phyloP scores from a whole-genome alignment of 2,888 invertebrate genomes.

The Diadegma fenestrale region DNA sequence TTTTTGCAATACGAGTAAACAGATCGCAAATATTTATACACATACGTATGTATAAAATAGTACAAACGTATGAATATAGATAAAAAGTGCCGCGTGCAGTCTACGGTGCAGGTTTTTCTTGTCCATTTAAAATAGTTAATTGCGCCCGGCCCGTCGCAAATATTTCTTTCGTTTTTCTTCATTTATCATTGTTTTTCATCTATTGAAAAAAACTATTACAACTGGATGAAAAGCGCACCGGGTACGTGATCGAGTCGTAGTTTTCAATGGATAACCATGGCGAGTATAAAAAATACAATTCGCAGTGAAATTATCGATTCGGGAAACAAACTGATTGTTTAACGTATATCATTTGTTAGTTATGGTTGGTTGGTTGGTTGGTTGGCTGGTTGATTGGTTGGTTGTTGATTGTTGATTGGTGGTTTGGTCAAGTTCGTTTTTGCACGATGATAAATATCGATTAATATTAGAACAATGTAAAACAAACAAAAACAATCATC shows the following conservation, averaged over 20 bases:
- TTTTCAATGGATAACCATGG: background rate
- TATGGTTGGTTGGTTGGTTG: slow-evolving; percentile 70
- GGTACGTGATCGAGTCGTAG: slow-evolving; percentile 26
- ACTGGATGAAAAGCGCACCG: slow-evolving; percentile 5
- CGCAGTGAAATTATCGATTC: slow-evolving; percentile 24
- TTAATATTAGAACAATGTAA: slow-evolving; percentile 7
- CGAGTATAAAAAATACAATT: slow-evolving; percentile 22
- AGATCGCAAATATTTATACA: slow-evolving; percentile 17
- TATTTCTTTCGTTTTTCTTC: background rate
- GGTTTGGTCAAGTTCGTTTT: slow-evolving; percentile 50
- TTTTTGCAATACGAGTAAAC: slow-evolving; percentile 32
- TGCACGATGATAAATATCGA: slow-evolving; percentile 23
- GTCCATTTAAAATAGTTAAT: slow-evolving; percentile 45
- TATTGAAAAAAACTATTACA: background rate
- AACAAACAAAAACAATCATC: background rate
- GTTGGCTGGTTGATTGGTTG: slow-evolving; percentile 70
- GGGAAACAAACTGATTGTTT: slow-evolving; percentile 30
- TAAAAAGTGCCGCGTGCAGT: slow-evolving; percentile 62
- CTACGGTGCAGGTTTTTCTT: slow-evolving; percentile 64
- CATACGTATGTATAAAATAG: slow-evolving; percentile 12
- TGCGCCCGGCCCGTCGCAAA: slow-evolving; percentile 58
- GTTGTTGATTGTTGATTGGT: slow-evolving; percentile 66
- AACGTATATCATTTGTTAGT: slow-evolving; percentile 55
- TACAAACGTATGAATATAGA: slow-evolving; percentile 19
- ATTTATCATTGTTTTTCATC: slow-evolving; percentile 12